Base-by-base conservation (phyloP, 2,113 vertebrate species). In the Cheilinus undulatus region DNA sequence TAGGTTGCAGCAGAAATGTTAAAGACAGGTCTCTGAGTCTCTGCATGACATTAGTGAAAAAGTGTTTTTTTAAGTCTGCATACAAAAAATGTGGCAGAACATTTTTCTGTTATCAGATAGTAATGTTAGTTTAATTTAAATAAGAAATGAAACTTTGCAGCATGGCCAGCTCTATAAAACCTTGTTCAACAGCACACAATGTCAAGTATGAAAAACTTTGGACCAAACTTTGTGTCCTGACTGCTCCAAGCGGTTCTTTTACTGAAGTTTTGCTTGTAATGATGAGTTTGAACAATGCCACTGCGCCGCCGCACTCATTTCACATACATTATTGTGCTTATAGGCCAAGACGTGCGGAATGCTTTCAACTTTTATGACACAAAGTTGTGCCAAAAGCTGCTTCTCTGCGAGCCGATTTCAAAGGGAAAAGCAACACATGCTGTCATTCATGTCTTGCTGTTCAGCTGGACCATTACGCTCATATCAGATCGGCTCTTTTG, bases 341-440 rank as follows among this genome's bases (percentile, higher is more conserved):
- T 73, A 73, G 67, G 74, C 77, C 77, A 76, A 83, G 73, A 82
- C 64, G 73, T 43, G 28, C 58, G 86, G 90, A 92, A 92, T 80
- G 92, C 89, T 92, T 92, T 91, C 88, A 91, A 91, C 83, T 84
- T 89, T 89, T 90, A 89, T 87, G 80, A 73, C 59, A 72, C 79
- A 77, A 84, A 76, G 50, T 87, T 72, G 86, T 86, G 82, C 86
- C 87, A 89, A 89, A 71, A 76, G 74, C 82, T 52, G 50, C 28
- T 65, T 76, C 52, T 73, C 69, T 78, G 32, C 32, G 38, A 75
- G 54, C 50, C 74, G 28, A 51, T 85, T 91, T 89, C 83, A 88
- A 88, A 90, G 68, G 56, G 62, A 28, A 80, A 69, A 59, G 82
- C 79, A 88, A 89, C 84, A 88, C 86, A 87, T 83, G 85, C 85